Evolutionary conservation across 2,888 invertebrate genomes (phyloP), one percentile per base, ranked within the genome.

Genomic region (Metalampra italica): DNA sequence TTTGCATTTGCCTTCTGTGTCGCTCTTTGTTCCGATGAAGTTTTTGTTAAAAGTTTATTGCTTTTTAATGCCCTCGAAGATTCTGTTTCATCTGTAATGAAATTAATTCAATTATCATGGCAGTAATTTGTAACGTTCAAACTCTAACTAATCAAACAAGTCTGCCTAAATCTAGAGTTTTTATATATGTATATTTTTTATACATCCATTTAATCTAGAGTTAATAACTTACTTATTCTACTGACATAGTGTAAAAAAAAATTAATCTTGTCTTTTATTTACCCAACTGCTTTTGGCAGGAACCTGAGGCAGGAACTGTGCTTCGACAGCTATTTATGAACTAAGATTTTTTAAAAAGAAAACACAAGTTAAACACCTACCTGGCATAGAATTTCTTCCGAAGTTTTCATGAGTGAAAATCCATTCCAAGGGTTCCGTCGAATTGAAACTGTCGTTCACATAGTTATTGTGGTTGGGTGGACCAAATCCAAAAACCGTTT

Each of bases 401-500:
- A 79, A 76, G 45, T 76, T 71, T 1, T 69, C 69, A 15, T 69
- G 68, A 0, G 72, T 61, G 3, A 82, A 62, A 30, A 83, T 66
- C 82, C 83, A 83, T 46, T 76, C 71, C 54, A 80, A 45, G 0
- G 78, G 73, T 43, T 75, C 68, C 0, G 75, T 68, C 0, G 68
- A 51, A 52, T 77, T 78, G 22, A 76, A 67, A 11, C 57, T 68
- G 5, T 59, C 54, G 29, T 78, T 73, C 30, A 68, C 62, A 51
- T 71, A 75, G 29, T 60, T 65, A 22, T 68, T 60, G 46, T 64
- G 57, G 41, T 65, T 68, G 0, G 57, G 50, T 0, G 75, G 74
- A 2, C 65, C 63, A 47, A 81, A 82, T 0, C 78, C 77, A 48
- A 86, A 76, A 0, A 82, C 53, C 0, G 81, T 74, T 51, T 85